A percentile compares a stretch with the other conserved stretches of the same genome.
These are phyloP conservation scores for Elysia crispata DNA, from an alignment of 2,888 invertebrate genomes.

Conservation along the genomic window DNA sequence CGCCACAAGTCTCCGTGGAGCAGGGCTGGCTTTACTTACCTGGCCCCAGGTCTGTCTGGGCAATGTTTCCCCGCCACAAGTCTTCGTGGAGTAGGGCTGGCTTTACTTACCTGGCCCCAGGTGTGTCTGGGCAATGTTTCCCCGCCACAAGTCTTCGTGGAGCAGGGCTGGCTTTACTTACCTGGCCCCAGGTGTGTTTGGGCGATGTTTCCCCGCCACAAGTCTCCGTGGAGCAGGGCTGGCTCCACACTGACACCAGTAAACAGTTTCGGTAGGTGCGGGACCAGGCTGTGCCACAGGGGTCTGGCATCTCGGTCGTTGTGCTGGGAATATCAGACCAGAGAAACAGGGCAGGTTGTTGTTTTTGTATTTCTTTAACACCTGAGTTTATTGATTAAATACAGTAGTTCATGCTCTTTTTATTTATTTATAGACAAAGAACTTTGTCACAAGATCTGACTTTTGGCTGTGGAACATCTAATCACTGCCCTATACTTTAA, in stretches of 20 bases:
- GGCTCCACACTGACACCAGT: background rate
- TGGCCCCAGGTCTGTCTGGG: background rate
- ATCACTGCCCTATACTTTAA: no score
- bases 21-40: background rate
- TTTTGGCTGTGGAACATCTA: no score
- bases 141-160: constrained; percentile 6
- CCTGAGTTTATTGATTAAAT: no score
- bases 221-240: background rate
- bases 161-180: background rate
- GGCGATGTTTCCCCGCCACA: constrained; percentile 15
- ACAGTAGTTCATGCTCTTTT: no score
- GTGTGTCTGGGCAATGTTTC: background rate
- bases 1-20: no score
- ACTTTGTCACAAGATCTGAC: no score
- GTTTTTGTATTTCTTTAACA: no score
- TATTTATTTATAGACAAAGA: no score
- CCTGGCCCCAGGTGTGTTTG: background rate
- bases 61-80: background rate
- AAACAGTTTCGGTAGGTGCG: background rate
- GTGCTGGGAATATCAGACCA: background rate
- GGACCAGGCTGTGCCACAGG: background rate
- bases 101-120: background rate
- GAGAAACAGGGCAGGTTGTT: background rate
- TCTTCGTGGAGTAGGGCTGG: background rate
- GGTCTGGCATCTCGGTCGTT: constrained; percentile 17